Conservation (phyloP, 2,113 vertebrate genomes). For the Clupea harengus region DNA sequence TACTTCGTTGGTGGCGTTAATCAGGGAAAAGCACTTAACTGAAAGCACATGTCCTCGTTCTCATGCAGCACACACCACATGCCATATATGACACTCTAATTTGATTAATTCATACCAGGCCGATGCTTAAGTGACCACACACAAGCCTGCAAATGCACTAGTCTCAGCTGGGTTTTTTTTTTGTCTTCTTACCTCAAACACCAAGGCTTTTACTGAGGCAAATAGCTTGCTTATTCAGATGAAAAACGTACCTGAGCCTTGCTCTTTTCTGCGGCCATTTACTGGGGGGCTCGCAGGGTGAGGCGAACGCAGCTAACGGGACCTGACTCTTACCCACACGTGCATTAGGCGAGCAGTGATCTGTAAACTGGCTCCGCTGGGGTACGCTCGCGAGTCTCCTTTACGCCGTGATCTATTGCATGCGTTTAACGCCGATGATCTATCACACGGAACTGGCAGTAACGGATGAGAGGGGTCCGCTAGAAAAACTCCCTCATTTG, state of each 20-base stretch:
- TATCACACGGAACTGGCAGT: slow-evolving; percentile 80
- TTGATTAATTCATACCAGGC: slow-evolving; percentile 4
- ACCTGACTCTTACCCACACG: slow-evolving; percentile 73
- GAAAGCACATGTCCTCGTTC: neutral
- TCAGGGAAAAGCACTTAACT: slow-evolving; percentile 15
- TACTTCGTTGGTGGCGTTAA: neutral
- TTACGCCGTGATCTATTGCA: slow-evolving; percentile 78
- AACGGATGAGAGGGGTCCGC: slow-evolving; percentile 80
- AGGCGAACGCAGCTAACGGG: slow-evolving; percentile 53
- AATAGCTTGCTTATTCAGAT: neutral
- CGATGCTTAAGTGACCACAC: slow-evolving; percentile 8
- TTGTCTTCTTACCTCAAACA: neutral
- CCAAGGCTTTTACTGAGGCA: neutral
- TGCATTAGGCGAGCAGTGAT: slow-evolving; percentile 76
- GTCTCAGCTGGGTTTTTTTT: neutral
- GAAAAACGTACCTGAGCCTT: neutral
- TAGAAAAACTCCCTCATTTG: slow-evolving; percentile 83
- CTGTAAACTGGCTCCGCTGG: slow-evolving; percentile 70
- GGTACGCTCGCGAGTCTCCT: slow-evolving; percentile 72
- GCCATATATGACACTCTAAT: neutral
- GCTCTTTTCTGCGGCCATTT: slow-evolving; percentile 5
- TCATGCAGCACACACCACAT: neutral
- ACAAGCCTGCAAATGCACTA: neutral
- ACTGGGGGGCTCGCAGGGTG: neutral
- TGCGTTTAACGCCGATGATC: slow-evolving; percentile 70